phyloP scores from a whole-genome alignment of 2,888 invertebrate species.

The Drosophila anomalata region DNA sequence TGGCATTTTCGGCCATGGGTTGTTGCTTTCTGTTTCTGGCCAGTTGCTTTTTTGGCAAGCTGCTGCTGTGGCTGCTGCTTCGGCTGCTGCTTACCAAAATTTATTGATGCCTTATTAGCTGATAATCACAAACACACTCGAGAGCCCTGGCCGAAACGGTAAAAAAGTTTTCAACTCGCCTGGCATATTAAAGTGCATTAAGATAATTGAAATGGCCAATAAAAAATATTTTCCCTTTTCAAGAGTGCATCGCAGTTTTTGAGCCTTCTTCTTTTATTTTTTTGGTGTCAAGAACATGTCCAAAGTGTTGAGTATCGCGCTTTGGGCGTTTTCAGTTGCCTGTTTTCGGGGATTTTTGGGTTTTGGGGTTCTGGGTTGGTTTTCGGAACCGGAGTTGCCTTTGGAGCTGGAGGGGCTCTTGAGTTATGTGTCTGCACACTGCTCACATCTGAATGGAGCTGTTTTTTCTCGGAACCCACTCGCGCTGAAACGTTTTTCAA shows the following conservation, averaged over 20 bases:
- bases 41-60: constrained; percentile 14
- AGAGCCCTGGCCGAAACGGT: constrained; percentile 60
- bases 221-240: constrained; percentile 75
- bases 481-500: constrained; percentile 67
- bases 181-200: constrained; percentile 79
- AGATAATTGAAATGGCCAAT: constrained; percentile 82
- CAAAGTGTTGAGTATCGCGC: constrained; percentile 78
- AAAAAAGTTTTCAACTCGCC: constrained; percentile 59
- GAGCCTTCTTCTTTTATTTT: constrained; percentile 1
- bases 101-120: constrained; percentile 83
- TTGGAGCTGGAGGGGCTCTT: constrained; percentile 6
- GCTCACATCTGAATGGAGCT: constrained; percentile 29
- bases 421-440: constrained; percentile 34
- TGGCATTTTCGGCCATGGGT: constrained; percentile 62
- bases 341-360: constrained; percentile 1
- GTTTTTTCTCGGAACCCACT: constrained; percentile 38
- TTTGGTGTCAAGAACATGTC: constrained; percentile 76
- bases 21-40: constrained; percentile 19
- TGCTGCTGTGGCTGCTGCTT: constrained; percentile 4
- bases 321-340: constrained; percentile 69
- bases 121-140: constrained; percentile 79
- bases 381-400: not conserved
- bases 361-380: constrained; percentile 2
- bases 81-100: constrained; percentile 77
- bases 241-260: constrained; percentile 10